Evolutionary conservation across 2,113 vertebrate genomes (phyloP), one percentile per base, ranked within the genome.

Genomic region (Eidolon helvum): DNA sequence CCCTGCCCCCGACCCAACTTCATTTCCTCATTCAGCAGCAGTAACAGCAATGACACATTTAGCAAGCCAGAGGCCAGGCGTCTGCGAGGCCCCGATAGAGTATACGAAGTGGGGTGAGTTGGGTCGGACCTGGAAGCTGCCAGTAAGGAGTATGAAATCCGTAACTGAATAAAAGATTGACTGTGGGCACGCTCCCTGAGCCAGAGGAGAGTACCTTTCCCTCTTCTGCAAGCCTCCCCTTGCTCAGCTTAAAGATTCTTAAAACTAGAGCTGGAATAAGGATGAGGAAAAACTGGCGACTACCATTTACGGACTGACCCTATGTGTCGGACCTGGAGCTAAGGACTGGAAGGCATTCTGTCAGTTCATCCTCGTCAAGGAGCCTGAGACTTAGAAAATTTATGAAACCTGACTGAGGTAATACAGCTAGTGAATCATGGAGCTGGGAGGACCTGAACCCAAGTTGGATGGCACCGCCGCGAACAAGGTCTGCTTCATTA

Each of bases 1-100:
- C 40, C 53, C 40, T 4, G 0, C 35, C 61, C 45, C 19, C 21
- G 22, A 33, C 16, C 22, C 0, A 10, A 14, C 10, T 11, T 57
- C 48, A 4, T 57, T 33, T 30, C 16, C 71, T 91, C 45, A 48
- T 16, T 71, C 30, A 84, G 26, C 40, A 63, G 21, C 35, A 61
- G 21, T 15, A 74, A 35, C 19, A 40, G 12, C 33, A 45, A 38
- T 40, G 4, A 45, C 6, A 61, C 30, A 19, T 2, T 43, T 84
- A 61, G 7, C 33, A 7, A 84, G 50, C 84, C 50, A 33, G 28
- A 10, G 9, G 16, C 33, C 65, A 19, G 53, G 61, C 40, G 2
- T 53, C 5, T 0, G 16, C 10, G 28, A 53, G 55, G 16, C 18
- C 33, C 59, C 55, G 10, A 0, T 0, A 0, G 65, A 11, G 7